phyloP scores from a whole-genome alignment of 2,888 invertebrate genomes.

The Tyria jacobaeae region DNA sequence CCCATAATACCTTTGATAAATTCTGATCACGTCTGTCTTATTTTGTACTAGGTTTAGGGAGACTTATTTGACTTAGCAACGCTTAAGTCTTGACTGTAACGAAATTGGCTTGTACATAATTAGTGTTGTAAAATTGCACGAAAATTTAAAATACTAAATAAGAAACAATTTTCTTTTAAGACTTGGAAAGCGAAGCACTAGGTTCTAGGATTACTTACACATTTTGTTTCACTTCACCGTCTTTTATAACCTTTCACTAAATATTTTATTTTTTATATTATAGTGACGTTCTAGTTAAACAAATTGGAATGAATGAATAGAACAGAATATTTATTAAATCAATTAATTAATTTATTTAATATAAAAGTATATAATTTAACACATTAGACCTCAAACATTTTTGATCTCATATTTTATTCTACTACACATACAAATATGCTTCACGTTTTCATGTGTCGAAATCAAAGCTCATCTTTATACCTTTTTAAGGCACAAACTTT shows the following conservation, averaged over 20 bases:
- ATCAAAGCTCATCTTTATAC: constrained; percentile 8
- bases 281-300: too few relatives aligned
- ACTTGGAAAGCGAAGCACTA: not conserved
- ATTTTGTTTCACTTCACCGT: too few relatives aligned
- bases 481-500: constrained; percentile 25
- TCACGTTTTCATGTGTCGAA: not conserved
- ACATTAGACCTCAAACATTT: too few relatives aligned
- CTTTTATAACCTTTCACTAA: too few relatives aligned
- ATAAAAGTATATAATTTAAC: too few relatives aligned
- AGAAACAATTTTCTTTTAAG: not conserved
- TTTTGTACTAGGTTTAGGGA: constrained; percentile 22
- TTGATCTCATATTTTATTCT: not conserved
- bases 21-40: constrained; percentile 41
- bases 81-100: constrained; percentile 27
- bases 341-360: too few relatives aligned
- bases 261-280: too few relatives aligned
- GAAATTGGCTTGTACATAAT: constrained; percentile 4
- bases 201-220: not conserved
- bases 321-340: too few relatives aligned
- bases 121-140: not conserved
- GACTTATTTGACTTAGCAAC: constrained; percentile 31
- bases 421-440: not conserved
- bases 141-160: not conserved
- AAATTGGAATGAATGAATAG: too few relatives aligned
- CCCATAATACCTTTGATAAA: constrained; percentile 27